Conservation (phyloP, 1,140 invertebrate genomes). For the Plodia interpunctella region DNA sequence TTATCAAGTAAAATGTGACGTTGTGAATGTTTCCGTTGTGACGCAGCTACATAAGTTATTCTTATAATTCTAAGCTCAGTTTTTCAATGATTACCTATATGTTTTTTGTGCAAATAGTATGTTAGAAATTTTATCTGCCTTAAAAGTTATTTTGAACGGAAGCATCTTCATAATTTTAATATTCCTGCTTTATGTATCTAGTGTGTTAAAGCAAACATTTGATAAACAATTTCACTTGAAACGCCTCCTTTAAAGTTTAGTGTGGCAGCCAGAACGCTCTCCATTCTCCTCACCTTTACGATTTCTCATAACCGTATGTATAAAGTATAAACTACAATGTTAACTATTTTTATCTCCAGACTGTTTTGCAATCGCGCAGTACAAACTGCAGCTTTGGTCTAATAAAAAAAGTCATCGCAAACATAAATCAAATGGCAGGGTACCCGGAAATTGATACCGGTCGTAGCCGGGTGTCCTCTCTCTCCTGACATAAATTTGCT, state of each 20-base stretch:
- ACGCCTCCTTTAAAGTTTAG: background rate
- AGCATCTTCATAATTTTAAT: background rate
- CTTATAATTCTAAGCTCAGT: too few species aligned
- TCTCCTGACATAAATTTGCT: constrained; percentile 8
- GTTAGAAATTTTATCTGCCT: too few species aligned
- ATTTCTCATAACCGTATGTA: constrained; percentile 6
- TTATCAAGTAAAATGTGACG: too few species aligned
- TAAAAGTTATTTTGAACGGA: too few species aligned
- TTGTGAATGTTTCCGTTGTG: too few species aligned
- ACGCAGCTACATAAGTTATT: too few species aligned
- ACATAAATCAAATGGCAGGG: constrained; percentile 56
- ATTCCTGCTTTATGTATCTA: background rate
- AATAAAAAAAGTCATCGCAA: constrained; percentile 36
- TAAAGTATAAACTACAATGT: constrained; percentile 15
- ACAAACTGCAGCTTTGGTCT: constrained; percentile 24
- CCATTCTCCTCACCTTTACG: constrained; percentile 5
- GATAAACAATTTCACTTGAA: background rate
- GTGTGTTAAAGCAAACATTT: background rate
- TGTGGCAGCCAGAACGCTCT: background rate
- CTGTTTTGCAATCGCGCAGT: constrained; percentile 14
- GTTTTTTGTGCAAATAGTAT: too few species aligned
- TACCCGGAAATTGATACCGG: constrained; percentile 57
- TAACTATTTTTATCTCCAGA: constrained; percentile 14
- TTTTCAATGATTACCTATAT: too few species aligned
- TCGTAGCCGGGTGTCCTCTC: constrained; percentile 31